Conservation (phyloP, 2,888 invertebrate genomes). For the Cantharis flavilabris region DNA sequence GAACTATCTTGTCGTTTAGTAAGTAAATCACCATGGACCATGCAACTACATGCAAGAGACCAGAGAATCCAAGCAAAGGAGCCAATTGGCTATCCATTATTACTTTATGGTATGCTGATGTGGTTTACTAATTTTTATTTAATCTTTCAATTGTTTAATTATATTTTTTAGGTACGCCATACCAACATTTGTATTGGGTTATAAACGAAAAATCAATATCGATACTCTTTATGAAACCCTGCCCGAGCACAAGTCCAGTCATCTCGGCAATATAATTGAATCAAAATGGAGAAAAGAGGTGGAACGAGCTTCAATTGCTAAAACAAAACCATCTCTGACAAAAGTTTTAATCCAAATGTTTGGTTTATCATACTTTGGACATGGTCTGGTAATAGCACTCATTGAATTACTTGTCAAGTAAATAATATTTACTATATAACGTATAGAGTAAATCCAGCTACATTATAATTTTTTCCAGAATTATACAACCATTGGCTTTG, state of each 20-base stretch:
- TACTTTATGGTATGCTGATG: neutral
- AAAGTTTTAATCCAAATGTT: slow-evolving; percentile 42
- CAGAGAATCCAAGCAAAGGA: neutral
- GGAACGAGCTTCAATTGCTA: neutral
- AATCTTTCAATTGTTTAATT: neutral
- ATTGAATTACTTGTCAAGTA: neutral
- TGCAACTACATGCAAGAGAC: neutral
- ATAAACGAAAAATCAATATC: slow-evolving; percentile 53
- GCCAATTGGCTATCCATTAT: neutral
- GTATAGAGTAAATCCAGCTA: too few relatives aligned
- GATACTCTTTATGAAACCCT: slow-evolving; percentile 56
- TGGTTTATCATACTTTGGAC: slow-evolving; percentile 15
- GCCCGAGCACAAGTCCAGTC: slow-evolving; percentile 53
- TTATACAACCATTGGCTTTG: neutral
- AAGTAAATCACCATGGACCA: neutral
- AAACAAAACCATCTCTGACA: slow-evolving; percentile 40
- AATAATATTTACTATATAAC: neutral
- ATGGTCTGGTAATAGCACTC: neutral
- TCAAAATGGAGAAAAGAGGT: slow-evolving; percentile 42
- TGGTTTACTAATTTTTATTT: neutral
- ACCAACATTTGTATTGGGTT: slow-evolving; percentile 55
- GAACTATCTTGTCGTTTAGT: neutral
- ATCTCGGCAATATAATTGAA: slow-evolving; percentile 55
- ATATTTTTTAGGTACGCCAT: slow-evolving; percentile 55
- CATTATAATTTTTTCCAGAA: neutral